These are phyloP conservation scores for Matsumyia berberina DNA, from an alignment of 2,888 invertebrate genomes.

Conservation along the genomic window DNA sequence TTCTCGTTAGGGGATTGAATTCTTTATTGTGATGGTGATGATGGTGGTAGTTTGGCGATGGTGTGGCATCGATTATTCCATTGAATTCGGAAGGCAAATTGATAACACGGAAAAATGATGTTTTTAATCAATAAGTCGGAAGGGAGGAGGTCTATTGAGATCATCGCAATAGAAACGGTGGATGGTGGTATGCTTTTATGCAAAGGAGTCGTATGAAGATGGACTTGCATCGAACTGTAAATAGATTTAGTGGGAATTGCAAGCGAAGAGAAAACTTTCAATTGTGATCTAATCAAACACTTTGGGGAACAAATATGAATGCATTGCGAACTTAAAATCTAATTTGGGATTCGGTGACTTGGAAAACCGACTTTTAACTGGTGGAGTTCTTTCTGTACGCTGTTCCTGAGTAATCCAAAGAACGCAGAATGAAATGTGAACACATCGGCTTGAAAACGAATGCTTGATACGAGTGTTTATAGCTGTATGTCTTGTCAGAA, in stretches of 20 bases:
- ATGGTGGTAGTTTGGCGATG: slow-evolving; percentile 7
- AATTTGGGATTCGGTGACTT: not conserved
- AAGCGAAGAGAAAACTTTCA: not conserved
- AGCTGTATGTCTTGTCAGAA: too few relatives aligned
- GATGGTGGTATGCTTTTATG: not conserved
- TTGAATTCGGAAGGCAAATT: slow-evolving; percentile 52
- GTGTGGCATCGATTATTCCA: slow-evolving; percentile 40
- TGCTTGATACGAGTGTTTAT: too few relatives aligned
- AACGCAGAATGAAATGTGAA: too few relatives aligned
- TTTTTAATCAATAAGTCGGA: slow-evolving; percentile 55
- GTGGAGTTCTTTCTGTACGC: too few relatives aligned
- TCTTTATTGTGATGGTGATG: slow-evolving; percentile 34
- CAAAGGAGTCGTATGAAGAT: not conserved
- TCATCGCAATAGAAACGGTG: not conserved
- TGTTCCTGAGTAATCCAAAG: too few relatives aligned
- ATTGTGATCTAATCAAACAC: not conserved
- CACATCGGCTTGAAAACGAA: too few relatives aligned
- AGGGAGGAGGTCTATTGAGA: slow-evolving; percentile 23
- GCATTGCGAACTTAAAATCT: not conserved
- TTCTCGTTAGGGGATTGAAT: slow-evolving; percentile 71
- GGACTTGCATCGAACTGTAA: slow-evolving; percentile 2
- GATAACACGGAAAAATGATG: slow-evolving; percentile 58
- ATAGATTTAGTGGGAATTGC: not conserved
- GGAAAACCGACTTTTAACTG: not conserved
- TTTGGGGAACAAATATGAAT: not conserved